phyloP scores from a whole-genome alignment of 2,797 vertebrate genomes.

The Loriculus beryllinus region DNA sequence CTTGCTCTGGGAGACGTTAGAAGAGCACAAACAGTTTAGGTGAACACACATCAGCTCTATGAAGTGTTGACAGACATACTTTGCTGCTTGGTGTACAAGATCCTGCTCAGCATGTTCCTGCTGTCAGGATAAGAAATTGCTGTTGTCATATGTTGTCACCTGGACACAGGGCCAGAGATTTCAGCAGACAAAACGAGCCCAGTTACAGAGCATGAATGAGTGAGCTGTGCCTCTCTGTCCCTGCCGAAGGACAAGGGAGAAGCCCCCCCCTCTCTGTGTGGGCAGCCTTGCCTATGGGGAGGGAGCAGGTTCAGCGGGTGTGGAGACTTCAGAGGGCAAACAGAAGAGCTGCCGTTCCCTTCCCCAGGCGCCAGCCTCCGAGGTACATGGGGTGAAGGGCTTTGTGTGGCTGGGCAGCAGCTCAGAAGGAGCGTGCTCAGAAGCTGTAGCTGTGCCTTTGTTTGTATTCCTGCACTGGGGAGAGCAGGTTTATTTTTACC shows the following conservation, averaged over 20 bases:
- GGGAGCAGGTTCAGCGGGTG: background rate
- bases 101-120: background rate
- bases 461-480: background rate
- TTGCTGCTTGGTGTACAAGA: background rate
- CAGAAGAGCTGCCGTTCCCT: background rate
- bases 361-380: background rate
- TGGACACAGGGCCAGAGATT: background rate
- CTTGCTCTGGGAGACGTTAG: background rate
- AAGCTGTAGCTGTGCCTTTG: conserved; percentile 7
- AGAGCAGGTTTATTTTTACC: conserved; percentile 56
- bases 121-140: conserved; percentile 51
- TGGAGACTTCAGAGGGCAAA: background rate
- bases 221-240: background rate
- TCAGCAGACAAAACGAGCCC: background rate
- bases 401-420: conserved; percentile 24
- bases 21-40: background rate
- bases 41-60: background rate
- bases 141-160: background rate
- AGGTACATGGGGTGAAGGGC: background rate
- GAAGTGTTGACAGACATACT: background rate
- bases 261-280: background rate
- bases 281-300: background rate
- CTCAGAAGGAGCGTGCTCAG: background rate
- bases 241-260: background rate
- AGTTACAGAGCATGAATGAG: background rate